Evolutionary conservation across 2,888 invertebrate species (phyloP), one percentile per base, ranked within the genome.

Genomic region (Notodonta ziczac): DNA sequence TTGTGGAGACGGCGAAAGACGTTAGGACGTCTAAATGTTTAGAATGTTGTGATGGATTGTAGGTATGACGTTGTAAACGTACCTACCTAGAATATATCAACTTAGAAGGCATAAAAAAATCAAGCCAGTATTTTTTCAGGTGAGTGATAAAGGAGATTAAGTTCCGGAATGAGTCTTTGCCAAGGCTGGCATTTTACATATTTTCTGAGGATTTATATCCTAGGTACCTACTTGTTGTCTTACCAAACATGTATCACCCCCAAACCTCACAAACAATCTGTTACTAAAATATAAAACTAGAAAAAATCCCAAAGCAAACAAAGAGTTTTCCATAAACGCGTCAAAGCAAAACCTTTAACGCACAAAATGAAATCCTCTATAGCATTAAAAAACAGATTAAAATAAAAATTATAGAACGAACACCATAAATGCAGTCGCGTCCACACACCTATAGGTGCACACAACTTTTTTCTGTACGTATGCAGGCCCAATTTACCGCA

Each of bases 11-110:
- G 72, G 74, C 72, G 75, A 78, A 79, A 77, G 79, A 81, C 80
- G 83, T 86, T 85, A 86, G 86, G 74, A 68, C 74, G 75, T 74
- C 76, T 82, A 86, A 87, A 86, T 83, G 80, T 80, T 85, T 86
- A 81, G 87, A 81, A 85, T 83, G 62, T 66, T 61, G 61, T 60
- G 56, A 53, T 50, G 58, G 62, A 65, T 46, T 59, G 61, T 59
- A 61, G 62, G 55, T 65, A 16, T 56, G 56, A 44, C 44, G 63
- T 57, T 57, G 56, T 35, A 53, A 12, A 35, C 52, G 12, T 10
- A 35, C 16, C 10, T 10, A 35, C 16, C 10, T 42, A 4, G 9
- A 42, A 10, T 10, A 9, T 2, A 42, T 12, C 12, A 9, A 42
- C 4, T 42, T 10, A 9, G 9, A 12, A 12, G 42, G 12, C 8